These are phyloP conservation scores for Leucopternis melanops DNA, from an alignment of 2,113 vertebrate genomes.

Conservation along the genomic window DNA sequence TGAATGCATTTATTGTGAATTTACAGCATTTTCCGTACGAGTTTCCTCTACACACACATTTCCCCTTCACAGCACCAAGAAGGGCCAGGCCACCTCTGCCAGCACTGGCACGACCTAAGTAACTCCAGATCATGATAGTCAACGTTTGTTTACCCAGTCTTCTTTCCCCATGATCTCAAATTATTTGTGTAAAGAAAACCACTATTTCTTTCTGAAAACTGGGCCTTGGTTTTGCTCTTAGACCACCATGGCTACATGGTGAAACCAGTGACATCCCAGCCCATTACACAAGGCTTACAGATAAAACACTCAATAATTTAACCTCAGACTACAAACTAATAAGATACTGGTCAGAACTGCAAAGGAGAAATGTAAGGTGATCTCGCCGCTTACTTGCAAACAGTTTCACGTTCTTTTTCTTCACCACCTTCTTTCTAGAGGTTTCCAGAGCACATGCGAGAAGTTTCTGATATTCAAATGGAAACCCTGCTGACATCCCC, in stretches of 20 bases:
- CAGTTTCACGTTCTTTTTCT: neutral
- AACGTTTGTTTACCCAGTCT: neutral
- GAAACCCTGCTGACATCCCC: neutral
- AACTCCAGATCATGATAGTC: neutral
- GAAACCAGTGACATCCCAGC: neutral
- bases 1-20: neutral
- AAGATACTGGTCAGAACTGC: neutral
- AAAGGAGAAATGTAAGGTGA: neutral
- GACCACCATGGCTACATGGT: neutral
- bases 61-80: neutral
- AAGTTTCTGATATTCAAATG: neutral
- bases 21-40: neutral
- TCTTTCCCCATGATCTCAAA: neutral
- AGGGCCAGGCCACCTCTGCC: neutral
- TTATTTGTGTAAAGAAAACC: neutral
- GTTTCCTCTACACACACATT: neutral
- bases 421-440: neutral
- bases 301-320: neutral
- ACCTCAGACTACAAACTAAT: neutral
- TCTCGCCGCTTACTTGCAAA: no score
- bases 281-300: neutral
- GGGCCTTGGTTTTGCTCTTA: neutral
- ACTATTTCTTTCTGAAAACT: neutral
- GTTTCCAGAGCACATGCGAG: neutral
- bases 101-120: rapidly evolving